Percentiles rank a stretch among this genome's conserved stretches.
phyloP scores from a whole-genome alignment of 2,888 invertebrate species.

The Cerceris rybyensis region DNA sequence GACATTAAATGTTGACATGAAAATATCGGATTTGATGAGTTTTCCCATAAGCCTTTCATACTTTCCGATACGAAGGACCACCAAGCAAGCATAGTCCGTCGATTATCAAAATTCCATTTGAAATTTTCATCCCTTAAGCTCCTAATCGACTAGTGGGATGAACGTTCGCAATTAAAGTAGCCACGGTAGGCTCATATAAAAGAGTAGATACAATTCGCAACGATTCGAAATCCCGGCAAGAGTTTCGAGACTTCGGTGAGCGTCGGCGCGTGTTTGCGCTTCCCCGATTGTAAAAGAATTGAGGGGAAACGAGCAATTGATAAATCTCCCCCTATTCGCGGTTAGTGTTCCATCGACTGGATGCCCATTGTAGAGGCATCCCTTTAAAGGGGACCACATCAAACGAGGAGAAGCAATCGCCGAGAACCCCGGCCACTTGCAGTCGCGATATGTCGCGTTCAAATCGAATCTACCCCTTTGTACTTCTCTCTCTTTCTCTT shows the following conservation, averaged over 20 bases:
- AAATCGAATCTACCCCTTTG: constrained; percentile 58
- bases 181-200: neutral
- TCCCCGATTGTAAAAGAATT: constrained; percentile 10
- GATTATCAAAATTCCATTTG: no score
- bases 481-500: constrained; percentile 16
- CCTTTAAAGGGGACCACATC: constrained; percentile 57
- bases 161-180: neutral
- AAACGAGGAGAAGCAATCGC: constrained; percentile 43
- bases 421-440: constrained; percentile 30
- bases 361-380: constrained; percentile 31
- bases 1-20: no score
- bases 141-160: no score
- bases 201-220: no score
- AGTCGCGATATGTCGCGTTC: constrained; percentile 49
- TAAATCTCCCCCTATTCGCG: constrained; percentile 40
- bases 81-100: no score
- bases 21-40: no score
- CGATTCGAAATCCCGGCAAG: neutral
- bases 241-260: neutral
- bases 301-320: constrained; percentile 21
- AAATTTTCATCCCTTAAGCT: no score
- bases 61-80: no score
- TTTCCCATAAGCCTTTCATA: no score
- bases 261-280: constrained; percentile 4
- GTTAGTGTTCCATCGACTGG: constrained; percentile 38